Evolutionary conservation across 1,140 invertebrate genomes (phyloP).

Genomic region (Liolophura sinensis): DNA sequence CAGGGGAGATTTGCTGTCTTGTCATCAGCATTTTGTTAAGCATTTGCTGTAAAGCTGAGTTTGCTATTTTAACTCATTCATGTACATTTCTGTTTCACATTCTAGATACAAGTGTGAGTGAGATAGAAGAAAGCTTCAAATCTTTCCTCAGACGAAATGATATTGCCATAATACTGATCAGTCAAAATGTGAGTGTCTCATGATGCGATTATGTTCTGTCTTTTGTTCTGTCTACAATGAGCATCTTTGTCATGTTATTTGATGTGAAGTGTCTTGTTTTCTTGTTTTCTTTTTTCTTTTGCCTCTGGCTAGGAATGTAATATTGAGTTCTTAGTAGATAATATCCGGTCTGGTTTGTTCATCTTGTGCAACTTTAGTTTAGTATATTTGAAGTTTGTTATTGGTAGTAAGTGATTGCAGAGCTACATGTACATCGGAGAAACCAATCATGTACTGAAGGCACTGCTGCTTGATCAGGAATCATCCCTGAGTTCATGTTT

Average conservation of each 20-base stretch:
- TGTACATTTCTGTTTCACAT: constrained; percentile 30
- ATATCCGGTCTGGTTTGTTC: too few species aligned
- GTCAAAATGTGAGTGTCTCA: constrained; percentile 82
- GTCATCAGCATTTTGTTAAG: neutral
- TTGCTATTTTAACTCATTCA: constrained; percentile 3
- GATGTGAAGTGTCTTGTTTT: neutral
- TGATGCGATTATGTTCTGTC: neutral
- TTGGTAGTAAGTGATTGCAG: too few species aligned
- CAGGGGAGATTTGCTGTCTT: too few species aligned
- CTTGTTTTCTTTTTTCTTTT: neutral
- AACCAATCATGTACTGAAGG: too few species aligned
- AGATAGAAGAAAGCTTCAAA: constrained; percentile 98
- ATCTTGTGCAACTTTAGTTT: too few species aligned
- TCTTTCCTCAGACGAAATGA: constrained; percentile 94
- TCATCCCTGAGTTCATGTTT: too few species aligned
- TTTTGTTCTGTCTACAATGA: neutral
- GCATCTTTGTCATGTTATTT: neutral
- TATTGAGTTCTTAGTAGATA: too few species aligned
- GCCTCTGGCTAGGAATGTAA: too few species aligned
- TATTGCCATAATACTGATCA: constrained; percentile 98
- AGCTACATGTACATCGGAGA: too few species aligned
- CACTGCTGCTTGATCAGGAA: too few species aligned
- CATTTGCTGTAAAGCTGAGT: neutral
- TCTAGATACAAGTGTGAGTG: constrained; percentile 89
- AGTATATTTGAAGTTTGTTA: too few species aligned